Conservation (phyloP, 1,140 invertebrate genomes). For the Grapholita molesta region DNA sequence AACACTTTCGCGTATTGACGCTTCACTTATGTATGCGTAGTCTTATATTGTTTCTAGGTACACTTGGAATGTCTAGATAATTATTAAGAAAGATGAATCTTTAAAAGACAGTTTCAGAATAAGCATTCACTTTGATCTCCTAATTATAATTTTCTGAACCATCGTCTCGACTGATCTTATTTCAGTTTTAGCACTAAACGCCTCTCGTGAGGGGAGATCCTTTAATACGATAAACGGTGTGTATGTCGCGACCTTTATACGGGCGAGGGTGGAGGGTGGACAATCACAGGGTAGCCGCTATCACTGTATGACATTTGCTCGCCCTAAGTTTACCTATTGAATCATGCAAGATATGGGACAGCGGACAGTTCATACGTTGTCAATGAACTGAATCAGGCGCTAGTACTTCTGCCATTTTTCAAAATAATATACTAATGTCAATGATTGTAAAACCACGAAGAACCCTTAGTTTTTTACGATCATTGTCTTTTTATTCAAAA, state of each 20-base stretch:
- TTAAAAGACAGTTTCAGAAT: too few species aligned
- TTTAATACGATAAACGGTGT: not conserved
- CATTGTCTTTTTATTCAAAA: too few species aligned
- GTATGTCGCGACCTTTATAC: slow-evolving; percentile 5
- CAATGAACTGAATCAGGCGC: not conserved
- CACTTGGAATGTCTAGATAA: too few species aligned
- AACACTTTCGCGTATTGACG: not conserved
- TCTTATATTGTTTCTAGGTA: too few species aligned
- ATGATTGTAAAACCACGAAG: not conserved
- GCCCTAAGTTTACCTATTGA: not conserved
- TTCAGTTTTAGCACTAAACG: not conserved
- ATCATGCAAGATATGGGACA: not conserved
- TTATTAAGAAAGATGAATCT: too few species aligned
- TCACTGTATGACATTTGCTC: not conserved
- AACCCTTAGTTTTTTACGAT: too few species aligned
- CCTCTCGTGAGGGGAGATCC: not conserved
- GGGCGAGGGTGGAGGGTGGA: slow-evolving; percentile 1
- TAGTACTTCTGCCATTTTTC: not conserved
- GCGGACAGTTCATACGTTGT: not conserved
- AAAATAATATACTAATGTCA: not conserved
- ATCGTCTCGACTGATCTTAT: not conserved
- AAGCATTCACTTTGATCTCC: not conserved
- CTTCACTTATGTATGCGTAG: not conserved
- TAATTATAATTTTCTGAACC: not conserved
- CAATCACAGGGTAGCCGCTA: not conserved